Conservation (phyloP, 1,140 invertebrate species). For the Manduca sexta region DNA sequence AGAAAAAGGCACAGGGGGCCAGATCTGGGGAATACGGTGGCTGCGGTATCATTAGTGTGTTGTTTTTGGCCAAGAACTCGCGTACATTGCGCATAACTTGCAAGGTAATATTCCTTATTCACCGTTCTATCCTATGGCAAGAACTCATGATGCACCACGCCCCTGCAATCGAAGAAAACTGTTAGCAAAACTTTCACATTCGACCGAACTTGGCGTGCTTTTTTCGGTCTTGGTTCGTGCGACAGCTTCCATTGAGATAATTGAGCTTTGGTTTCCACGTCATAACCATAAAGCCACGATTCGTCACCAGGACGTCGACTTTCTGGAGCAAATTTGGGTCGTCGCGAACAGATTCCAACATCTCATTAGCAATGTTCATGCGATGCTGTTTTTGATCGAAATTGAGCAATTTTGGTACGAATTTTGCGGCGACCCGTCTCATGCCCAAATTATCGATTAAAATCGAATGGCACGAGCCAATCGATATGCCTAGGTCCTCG, state of each 20-base stretch:
- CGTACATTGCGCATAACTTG: slow-evolving; percentile 25
- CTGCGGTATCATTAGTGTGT: slow-evolving; percentile 11
- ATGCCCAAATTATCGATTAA: too few species aligned
- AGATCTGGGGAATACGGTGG: slow-evolving; percentile 15
- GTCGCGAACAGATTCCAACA: slow-evolving; percentile 2
- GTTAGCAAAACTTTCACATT: slow-evolving; percentile 17
- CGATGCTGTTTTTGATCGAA: too few species aligned
- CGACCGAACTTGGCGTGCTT: too few species aligned
- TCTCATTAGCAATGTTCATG: too few species aligned
- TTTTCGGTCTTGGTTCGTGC: slow-evolving; percentile 13
- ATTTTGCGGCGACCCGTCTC: too few species aligned
- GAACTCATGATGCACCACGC: slow-evolving; percentile 34
- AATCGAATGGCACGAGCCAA: too few species aligned
- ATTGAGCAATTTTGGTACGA: too few species aligned
- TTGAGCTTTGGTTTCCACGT: slow-evolving; percentile 31
- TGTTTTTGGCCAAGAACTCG: slow-evolving; percentile 19
- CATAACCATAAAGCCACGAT: slow-evolving; percentile 27
- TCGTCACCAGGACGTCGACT: slow-evolving; percentile 31
- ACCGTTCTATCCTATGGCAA: slow-evolving; percentile 33
- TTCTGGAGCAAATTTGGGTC: slow-evolving; percentile 28
- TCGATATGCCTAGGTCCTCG: too few species aligned
- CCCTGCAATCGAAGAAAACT: slow-evolving; percentile 29
- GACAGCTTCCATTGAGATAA: slow-evolving; percentile 27
- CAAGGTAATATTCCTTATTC: slow-evolving; percentile 34
- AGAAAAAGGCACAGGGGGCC: slow-evolving; percentile 16